Evolutionary conservation across 2,113 vertebrate genomes (phyloP), one percentile per base, ranked within the genome.

Genomic region (Emydura subglobosa): DNA sequence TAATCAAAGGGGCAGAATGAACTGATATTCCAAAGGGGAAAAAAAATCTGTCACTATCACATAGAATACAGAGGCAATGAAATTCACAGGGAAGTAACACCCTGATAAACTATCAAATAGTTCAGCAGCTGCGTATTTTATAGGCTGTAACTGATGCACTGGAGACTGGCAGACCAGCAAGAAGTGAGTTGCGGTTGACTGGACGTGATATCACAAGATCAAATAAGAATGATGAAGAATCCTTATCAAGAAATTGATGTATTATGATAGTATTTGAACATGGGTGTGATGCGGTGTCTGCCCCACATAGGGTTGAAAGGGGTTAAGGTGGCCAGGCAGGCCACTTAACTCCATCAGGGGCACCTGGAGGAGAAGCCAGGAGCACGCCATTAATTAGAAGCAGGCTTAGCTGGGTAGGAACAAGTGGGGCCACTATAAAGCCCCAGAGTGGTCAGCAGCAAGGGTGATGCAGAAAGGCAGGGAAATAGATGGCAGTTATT

Each of bases 221-320:
- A 88, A 90, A 81, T 90, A 29, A 87, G 82, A 94, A 82, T 78
- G 11, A 54, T 94, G 72, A 88, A 95, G 82, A 89, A 91, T 91
- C 47, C 82, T 42, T 82, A 49, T 91, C 72, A 86, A 92, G 89
- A 96, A 95, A 94, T 55, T 91, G 76, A 59, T 72, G 51, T 90
- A 72, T 68, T 65, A 79, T 92, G 57, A 59, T 83, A 86, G 53
- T 91, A 74, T 5, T 86, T 87, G 29, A 83, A 78, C 42, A 27
- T 59, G 72, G 34, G 13, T 61, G 59, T 31, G 29, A 31, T 6
- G 29, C 11, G 5, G 27, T 9, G 14, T 61, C 59, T 31, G 29
- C 59, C 59, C 12, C 29, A 61, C 12, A 14, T 31, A 31, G 29
- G 5, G 3, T 34, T 61, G 59, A 61, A 61, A 61, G 59, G 6